Conservation (phyloP, 2,797 vertebrate genomes). For the Sternotherus odoratus region DNA sequence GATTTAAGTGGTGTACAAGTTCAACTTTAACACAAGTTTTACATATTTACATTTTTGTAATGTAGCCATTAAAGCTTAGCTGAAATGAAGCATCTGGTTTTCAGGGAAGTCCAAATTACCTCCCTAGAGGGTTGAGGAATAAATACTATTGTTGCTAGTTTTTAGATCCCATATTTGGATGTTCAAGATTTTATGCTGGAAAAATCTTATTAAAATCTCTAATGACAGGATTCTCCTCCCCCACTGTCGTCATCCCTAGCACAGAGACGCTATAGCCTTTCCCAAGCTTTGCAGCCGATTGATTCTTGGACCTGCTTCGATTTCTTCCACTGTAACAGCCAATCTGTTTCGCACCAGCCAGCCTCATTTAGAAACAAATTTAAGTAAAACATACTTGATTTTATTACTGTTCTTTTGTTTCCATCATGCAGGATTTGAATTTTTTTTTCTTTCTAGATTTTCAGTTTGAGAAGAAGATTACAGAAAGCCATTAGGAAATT, state of each 20-base stretch:
- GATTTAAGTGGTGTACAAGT: neutral
- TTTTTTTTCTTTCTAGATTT: neutral
- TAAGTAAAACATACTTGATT: neutral
- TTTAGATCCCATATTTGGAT: neutral
- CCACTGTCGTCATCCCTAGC: neutral
- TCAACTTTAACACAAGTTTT: neutral
- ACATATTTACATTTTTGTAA: neutral
- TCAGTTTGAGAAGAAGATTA: neutral
- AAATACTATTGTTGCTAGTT: neutral
- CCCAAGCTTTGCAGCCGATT: neutral
- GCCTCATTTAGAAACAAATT: conserved; percentile 5
- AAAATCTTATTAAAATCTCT: neutral
- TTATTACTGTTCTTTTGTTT: neutral
- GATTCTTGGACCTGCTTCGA: neutral
- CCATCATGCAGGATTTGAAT: fast-evolving
- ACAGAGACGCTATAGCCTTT: neutral
- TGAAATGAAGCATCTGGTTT: neutral
- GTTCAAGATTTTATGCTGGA: neutral
- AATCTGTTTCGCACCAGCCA: neutral
- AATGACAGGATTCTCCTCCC: neutral
- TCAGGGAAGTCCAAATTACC: neutral
- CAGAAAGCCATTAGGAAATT: neutral
- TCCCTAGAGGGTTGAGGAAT: neutral
- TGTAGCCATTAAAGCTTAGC: neutral
- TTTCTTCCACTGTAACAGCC: neutral